Base-by-base conservation (phyloP, 2,888 invertebrate species). In the Diogma glabrata region DNA sequence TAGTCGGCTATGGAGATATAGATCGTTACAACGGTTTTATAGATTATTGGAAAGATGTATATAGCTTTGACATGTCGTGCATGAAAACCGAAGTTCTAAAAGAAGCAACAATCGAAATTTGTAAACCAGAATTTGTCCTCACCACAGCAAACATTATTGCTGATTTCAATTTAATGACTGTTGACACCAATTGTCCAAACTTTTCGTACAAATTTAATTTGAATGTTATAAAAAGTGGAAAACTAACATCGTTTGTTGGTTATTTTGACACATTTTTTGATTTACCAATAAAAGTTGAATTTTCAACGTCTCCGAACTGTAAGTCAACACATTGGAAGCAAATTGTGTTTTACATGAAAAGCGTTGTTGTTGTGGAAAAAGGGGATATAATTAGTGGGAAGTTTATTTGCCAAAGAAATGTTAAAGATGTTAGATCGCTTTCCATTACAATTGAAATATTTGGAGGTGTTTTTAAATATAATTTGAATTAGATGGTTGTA, bases 231-330 rank as follows among this genome's bases (percentile, higher is more conserved):
- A 75, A 76, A 60, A 78, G 81, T 60, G 85, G 87, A 14, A 67
- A 71, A 24, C 63, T 96, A 28, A 89, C 88, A 2, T 86, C 87
- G 3, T 72, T 95, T 55, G 84, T 87, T 51, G 94, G 93, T 7
- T 95, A 89, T 71, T 96, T 96, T 72, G 92, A 94, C 69, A 85
- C 84, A 22, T 84, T 81, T 63, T 93, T 94, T 63, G 82, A 84
- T 56, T 64, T 84, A 52, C 75, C 77, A 7, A 72, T 74, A 59
- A 67, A 73, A 22, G 73, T 84, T 4, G 66, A 67, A 54, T 80
- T 88, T 60, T 78, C 81, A 50, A 88, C 88, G 9, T 78, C 82
- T 16, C 87, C 87, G 3, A 65, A 70, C 24, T 68, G 73, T 4
- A 69, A 73, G 5, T 74, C 77, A 19, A 89, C 89, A 0, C 89